Conservation (phyloP, 1,140 invertebrate genomes). For the Drosophila busckii region DNA sequence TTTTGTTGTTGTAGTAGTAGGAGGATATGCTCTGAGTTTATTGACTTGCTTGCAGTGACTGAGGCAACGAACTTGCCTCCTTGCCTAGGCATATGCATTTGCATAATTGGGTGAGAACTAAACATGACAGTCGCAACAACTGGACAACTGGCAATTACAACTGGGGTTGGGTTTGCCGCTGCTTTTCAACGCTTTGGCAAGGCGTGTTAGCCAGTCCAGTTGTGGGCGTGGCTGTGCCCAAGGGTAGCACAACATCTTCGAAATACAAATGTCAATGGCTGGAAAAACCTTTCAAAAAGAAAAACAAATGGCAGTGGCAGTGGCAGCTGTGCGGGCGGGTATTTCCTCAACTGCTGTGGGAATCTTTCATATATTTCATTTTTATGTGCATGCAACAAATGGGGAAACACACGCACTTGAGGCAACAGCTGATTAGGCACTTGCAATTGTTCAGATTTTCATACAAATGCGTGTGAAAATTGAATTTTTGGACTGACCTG, state of each 20-base stretch:
- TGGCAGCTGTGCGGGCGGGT: constrained; percentile 7
- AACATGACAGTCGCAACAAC: constrained; percentile 25
- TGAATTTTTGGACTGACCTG: constrained; percentile 19
- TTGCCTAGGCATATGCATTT: constrained; percentile 7
- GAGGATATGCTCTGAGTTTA: constrained; percentile 35
- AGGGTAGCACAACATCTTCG: too few relatives aligned
- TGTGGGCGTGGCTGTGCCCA: too few relatives aligned
- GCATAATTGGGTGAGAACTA: constrained; percentile 61
- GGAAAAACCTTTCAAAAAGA: too few relatives aligned
- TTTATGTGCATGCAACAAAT: constrained; percentile 4
- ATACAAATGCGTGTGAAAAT: constrained; percentile 42
- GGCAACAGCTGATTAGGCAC: constrained; percentile 14
- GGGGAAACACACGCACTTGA: constrained; percentile 49
- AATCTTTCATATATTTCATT: too few relatives aligned
- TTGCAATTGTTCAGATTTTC: constrained; percentile 12
- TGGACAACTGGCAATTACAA: constrained; percentile 8
- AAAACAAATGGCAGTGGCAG: not conserved
- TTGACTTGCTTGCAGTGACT: constrained; percentile 28
- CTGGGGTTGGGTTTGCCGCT: too few relatives aligned
- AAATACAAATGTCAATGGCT: too few relatives aligned
- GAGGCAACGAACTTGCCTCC: constrained; percentile 20
- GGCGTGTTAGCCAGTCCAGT: too few relatives aligned
- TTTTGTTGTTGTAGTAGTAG: constrained; percentile 12
- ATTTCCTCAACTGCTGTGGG: constrained; percentile 30
- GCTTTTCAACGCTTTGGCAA: too few relatives aligned